phyloP scores from a whole-genome alignment of 2,113 vertebrate genomes.

The Syngnathus floridae region DNA sequence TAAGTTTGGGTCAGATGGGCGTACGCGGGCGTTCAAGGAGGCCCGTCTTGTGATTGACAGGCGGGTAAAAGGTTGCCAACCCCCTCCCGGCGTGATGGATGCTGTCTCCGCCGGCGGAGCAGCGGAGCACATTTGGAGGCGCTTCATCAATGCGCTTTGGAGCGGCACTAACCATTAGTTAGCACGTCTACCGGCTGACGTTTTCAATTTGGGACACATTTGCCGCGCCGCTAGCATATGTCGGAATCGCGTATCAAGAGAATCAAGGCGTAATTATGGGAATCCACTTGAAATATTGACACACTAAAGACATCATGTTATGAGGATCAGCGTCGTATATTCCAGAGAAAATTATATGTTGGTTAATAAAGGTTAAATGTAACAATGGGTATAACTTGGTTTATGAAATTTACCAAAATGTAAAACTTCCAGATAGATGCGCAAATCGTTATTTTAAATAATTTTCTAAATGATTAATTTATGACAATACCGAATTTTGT shows the following conservation, averaged over 20 bases:
- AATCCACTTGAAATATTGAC: background rate
- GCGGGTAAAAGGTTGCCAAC: conserved; percentile 37
- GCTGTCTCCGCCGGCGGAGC: conserved; percentile 35
- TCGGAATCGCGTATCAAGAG: background rate
- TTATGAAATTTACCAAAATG: too few relatives aligned
- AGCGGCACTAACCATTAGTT: background rate
- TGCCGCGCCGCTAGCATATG: background rate
- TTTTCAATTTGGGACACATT: background rate
- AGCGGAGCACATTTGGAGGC: conserved; percentile 35
- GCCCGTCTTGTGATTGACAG: conserved; percentile 53
- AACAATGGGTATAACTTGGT: too few relatives aligned
- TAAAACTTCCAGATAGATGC: too few relatives aligned
- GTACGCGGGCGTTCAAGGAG: background rate
- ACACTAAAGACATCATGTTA: background rate
- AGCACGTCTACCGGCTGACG: background rate
- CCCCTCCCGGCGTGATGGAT: conserved; percentile 48
- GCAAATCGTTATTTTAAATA: too few relatives aligned
- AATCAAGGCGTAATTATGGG: background rate
- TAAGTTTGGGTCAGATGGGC: background rate
- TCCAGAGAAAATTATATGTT: too few relatives aligned
- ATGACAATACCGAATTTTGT: too few relatives aligned
- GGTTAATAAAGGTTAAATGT: too few relatives aligned
- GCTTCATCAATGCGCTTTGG: background rate
- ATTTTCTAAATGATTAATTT: too few relatives aligned
- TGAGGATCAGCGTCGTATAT: background rate